Percentiles rank a stretch among this genome's conserved stretches.
Conservation (phyloP, 2,113 vertebrate species). For the Papio anubis region DNA sequence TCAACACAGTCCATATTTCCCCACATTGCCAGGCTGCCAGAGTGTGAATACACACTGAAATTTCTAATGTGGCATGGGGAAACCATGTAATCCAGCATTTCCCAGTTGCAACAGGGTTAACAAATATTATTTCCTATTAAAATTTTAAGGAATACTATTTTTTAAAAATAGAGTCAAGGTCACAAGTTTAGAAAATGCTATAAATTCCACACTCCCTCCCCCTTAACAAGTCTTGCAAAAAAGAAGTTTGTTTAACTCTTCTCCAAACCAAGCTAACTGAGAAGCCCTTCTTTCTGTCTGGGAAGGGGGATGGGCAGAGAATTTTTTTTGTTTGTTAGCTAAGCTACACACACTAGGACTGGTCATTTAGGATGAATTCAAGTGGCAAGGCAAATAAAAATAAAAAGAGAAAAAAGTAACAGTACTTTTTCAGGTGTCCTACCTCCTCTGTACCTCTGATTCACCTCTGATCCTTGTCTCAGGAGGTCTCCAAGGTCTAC, state of each 20-base stretch:
- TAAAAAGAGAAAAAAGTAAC: neutral
- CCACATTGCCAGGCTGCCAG: neutral
- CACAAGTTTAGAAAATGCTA: constrained; percentile 4
- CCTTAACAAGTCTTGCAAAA: neutral
- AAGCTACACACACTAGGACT: neutral
- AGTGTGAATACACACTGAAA: neutral
- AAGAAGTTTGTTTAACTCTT: constrained; percentile 33
- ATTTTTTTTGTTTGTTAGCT: neutral
- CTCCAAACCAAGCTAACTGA: neutral
- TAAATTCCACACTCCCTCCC: neutral
- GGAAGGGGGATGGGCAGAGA: neutral
- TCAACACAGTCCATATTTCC: neutral
- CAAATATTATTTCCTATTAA: constrained; percentile 8
- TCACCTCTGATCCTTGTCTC: neutral
- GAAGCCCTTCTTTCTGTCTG: neutral
- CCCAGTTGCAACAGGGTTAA: neutral
- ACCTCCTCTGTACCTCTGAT: neutral
- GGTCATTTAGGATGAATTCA: constrained; percentile 2
- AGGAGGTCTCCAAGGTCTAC: neutral
- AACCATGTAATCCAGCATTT: neutral
- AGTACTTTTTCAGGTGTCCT: neutral
- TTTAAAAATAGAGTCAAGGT: neutral
- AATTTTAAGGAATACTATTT: neutral
- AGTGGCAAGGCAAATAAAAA: neutral
- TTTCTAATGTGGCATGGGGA: neutral